phyloP scores from a whole-genome alignment of 2,113 vertebrate species.

The Prunella himalayana region DNA sequence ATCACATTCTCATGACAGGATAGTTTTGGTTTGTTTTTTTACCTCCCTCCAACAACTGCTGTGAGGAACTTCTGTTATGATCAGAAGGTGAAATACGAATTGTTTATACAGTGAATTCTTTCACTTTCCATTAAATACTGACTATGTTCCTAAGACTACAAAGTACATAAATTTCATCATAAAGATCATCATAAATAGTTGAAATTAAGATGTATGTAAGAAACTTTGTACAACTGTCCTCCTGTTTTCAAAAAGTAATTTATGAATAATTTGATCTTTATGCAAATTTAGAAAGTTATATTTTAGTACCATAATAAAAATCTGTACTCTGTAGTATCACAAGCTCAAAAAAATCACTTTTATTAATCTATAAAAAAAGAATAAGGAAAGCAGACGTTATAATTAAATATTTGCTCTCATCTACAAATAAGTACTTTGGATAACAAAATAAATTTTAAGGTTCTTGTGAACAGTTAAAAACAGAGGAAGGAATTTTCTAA shows the following conservation, averaged over 20 bases:
- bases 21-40: not conserved
- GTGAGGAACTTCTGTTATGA: not conserved
- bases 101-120: not conserved
- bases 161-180: not conserved
- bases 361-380: conserved; percentile 64
- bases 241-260: not conserved
- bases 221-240: not conserved
- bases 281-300: not conserved
- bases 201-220: not conserved
- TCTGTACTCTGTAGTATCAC: not conserved
- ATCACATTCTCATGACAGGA: not conserved
- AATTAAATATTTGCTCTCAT: conserved; percentile 25
- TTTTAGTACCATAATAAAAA: not conserved
- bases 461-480: conserved; percentile 18
- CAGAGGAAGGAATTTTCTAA: not conserved
- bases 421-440: not conserved
- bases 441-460: conserved; percentile 10
- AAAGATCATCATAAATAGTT: not conserved
- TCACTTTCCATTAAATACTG: not conserved
- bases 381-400: conserved; percentile 40
- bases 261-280: not conserved
- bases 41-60: not conserved
- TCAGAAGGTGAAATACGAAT: not conserved
- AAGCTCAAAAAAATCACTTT: conserved; percentile 60
- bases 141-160: not conserved